phyloP scores from a whole-genome alignment of 2,113 vertebrate species.

The Motacilla alba region DNA sequence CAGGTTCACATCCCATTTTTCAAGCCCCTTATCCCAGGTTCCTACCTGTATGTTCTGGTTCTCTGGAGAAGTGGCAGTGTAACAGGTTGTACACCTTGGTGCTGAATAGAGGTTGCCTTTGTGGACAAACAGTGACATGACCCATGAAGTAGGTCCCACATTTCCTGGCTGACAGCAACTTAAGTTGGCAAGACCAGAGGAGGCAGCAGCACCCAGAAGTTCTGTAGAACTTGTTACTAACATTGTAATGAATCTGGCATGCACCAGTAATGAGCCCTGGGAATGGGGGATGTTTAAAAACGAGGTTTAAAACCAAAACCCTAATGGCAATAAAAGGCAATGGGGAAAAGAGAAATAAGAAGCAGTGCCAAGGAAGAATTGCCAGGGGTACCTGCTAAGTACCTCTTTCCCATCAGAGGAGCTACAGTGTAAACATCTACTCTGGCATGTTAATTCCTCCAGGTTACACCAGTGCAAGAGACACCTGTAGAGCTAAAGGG shows the following conservation, averaged over 20 bases:
- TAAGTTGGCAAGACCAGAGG: neutral
- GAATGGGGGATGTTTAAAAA: neutral
- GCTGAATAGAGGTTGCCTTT: neutral
- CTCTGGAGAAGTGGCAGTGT: neutral
- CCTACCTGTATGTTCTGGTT: neutral
- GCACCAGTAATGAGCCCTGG: neutral
- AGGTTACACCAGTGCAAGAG: neutral
- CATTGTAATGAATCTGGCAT: neutral
- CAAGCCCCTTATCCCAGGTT: neutral
- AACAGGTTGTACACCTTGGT: fast-evolving
- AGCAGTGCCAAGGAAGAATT: neutral
- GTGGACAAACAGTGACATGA: neutral
- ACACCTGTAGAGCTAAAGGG: neutral
- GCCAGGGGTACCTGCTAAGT: neutral
- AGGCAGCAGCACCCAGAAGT: neutral
- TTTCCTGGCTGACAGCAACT: neutral
- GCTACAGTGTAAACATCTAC: neutral
- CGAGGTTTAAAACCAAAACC: neutral
- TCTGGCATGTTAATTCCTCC: neutral
- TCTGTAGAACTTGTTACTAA: neutral
- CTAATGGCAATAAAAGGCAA: neutral
- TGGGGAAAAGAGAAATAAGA: neutral
- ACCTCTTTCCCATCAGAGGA: neutral
- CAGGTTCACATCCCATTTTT: fast-evolving
- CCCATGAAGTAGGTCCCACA: fast-evolving